phyloP scores from a whole-genome alignment of 2,888 invertebrate genomes.

The Polia nebulosa region DNA sequence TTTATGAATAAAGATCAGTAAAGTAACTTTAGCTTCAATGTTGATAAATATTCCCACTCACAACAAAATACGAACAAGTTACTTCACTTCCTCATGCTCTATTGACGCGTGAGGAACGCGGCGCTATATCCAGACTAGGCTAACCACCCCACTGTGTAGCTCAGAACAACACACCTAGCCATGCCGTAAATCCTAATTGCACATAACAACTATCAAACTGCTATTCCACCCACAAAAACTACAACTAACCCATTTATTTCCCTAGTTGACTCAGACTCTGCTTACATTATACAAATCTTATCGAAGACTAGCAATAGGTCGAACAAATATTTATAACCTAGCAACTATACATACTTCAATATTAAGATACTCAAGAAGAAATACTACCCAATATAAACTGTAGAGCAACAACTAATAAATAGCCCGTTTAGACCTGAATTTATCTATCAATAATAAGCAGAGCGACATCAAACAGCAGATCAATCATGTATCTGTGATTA shows the following conservation, averaged over 20 bases:
- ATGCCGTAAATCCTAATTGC: slow-evolving; percentile 48
- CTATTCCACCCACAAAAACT: slow-evolving; percentile 56
- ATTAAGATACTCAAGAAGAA: slow-evolving; percentile 48
- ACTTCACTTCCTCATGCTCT: slow-evolving; percentile 53
- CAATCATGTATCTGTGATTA: slow-evolving; percentile 58
- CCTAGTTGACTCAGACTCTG: slow-evolving; percentile 52
- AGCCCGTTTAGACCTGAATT: slow-evolving; percentile 39
- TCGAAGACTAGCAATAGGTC: slow-evolving; percentile 49
- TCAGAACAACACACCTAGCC: slow-evolving; percentile 44
- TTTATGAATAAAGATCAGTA: neutral
- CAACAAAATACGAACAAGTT: slow-evolving; percentile 38
- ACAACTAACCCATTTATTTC: slow-evolving; percentile 50
- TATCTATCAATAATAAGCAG: slow-evolving; percentile 49
- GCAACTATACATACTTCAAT: slow-evolving; percentile 48
- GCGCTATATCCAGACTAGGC: slow-evolving; percentile 47
- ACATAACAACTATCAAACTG: slow-evolving; percentile 49
- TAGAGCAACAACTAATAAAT: slow-evolving; percentile 47
- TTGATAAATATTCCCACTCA: slow-evolving; percentile 21
- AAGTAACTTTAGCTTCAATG: neutral
- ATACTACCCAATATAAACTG: slow-evolving; percentile 34
- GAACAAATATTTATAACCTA: slow-evolving; percentile 61
- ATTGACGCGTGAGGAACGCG: slow-evolving; percentile 50
- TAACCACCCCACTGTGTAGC: slow-evolving; percentile 26
- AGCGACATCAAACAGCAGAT: slow-evolving; percentile 52
- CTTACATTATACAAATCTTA: slow-evolving; percentile 54